Percentiles rank a stretch among this genome's conserved stretches.
Evolutionary conservation across 2,797 vertebrate genomes (phyloP).

Genomic region (Anisognathus igniventris): DNA sequence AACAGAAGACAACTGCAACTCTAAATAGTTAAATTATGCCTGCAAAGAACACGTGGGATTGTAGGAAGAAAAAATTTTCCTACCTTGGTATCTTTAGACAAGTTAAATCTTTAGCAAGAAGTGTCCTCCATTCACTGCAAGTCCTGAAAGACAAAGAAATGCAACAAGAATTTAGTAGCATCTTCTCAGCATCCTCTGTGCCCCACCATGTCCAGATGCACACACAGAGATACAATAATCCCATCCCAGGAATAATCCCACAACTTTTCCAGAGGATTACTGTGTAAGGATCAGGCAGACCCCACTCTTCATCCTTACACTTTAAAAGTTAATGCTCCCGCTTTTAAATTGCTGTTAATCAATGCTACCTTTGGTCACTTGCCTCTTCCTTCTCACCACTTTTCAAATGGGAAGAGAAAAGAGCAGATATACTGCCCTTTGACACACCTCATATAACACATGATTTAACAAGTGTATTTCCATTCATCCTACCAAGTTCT

Average conservation of each 20-base stretch:
- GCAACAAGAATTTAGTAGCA: not conserved
- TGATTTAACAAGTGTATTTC: not conserved
- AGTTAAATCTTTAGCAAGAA: not conserved
- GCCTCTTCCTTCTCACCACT: not conserved
- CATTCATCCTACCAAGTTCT: not conserved
- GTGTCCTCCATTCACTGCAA: constrained; percentile 36
- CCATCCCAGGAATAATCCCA: not conserved
- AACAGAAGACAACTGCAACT: not conserved
- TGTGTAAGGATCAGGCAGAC: not conserved
- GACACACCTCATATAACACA: accelerated
- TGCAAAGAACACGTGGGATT: not conserved
- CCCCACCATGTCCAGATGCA: accelerated
- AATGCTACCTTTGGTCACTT: not conserved
- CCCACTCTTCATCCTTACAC: not conserved
- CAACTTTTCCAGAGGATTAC: not conserved
- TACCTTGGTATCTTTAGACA: constrained; percentile 13
- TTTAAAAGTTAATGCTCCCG: not conserved
- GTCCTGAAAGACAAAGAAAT: constrained; percentile 28
- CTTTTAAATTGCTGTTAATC: not conserved
- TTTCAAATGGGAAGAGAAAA: not conserved
- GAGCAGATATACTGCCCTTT: not conserved
- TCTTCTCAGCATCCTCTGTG: not conserved
- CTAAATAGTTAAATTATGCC: not conserved
- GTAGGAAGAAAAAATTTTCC: not conserved
- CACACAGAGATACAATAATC: accelerated